Evolutionary conservation across 2,888 invertebrate genomes (phyloP).

Genomic region (Stenodema calcarata): DNA sequence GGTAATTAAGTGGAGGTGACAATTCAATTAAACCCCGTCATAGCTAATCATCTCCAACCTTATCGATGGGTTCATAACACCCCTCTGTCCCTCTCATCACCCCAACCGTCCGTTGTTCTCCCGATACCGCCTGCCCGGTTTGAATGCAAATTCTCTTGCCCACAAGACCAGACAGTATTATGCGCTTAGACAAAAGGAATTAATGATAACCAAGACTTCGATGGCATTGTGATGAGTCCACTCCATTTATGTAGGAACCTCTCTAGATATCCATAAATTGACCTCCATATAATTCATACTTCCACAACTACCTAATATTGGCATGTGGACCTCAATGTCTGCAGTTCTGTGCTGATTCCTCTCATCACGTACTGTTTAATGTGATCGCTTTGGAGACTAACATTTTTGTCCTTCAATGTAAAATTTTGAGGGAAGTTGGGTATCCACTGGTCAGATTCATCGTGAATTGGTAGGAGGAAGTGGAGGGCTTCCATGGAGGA

Average conservation of each 20-base stretch:
- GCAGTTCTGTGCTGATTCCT: no score
- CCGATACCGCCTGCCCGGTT: not conserved
- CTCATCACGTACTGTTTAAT: no score
- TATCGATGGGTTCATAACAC: not conserved
- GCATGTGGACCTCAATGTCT: no score
- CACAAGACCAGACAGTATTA: not conserved
- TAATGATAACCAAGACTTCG: not conserved
- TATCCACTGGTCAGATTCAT: no score
- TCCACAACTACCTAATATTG: not conserved
- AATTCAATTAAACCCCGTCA: conserved; percentile 35
- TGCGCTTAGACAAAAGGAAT: not conserved
- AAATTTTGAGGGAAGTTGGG: no score
- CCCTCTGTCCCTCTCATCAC: no score
- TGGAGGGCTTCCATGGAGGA: no score
- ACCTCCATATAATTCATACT: not conserved
- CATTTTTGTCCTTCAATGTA: no score
- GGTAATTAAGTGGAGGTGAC: conserved; percentile 39
- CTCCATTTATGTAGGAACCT: not conserved
- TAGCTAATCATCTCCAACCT: conserved; percentile 32
- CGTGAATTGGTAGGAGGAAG: no score
- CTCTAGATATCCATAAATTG: not conserved
- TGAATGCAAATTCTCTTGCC: not conserved
- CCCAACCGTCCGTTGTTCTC: not conserved
- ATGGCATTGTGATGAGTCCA: not conserved
- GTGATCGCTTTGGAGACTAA: no score